Base-by-base conservation (phyloP, 1,140 invertebrate species). In the Leptoteleia sp. region DNA sequence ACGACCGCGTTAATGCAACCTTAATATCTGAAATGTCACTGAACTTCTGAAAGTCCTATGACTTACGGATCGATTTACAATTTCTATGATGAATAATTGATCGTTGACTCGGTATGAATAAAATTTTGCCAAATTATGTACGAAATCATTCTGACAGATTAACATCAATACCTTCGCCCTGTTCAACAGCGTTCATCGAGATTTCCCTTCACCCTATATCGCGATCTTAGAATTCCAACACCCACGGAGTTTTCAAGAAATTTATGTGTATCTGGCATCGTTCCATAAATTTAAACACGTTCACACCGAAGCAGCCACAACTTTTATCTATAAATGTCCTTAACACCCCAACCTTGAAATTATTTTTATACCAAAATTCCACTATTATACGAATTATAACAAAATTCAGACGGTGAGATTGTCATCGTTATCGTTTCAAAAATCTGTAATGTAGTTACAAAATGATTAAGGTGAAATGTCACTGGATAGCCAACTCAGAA, bases 11-110 rank as follows among this genome's bases (percentile, higher is more conserved):
- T 52, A 42, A 64, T 55, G 33, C 37, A 65, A 52, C 11, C 38
- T 38, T 43, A 19, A 55, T 29, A 4, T 27, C 19, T 12, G 31
- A 31, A 70, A 70, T 70, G 65, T 59, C 54, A 59, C 7, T 50
- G 65, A 70, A 47, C 65, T 15, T 68, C 42, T 4, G 15, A 37
- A 13, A 25, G 9, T 3, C 4, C 35, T 40, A n/a, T 35, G 9
- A 7, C 35, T 47, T 47, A 47, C 57, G 25, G 47, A 61, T 64
- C 43, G 4, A 16, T 48, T 47, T 7, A 25, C 35, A 3, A 6
- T 25, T 2, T 43, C 16, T 27, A 16, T 15, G 19, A 55, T 45
- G 42, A 68, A 37, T 55, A 29, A 47, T 54, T 68, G 64, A 47
- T 57, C 33, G 8, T 57, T 50, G 31, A 38, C 25, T 38, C 19